Base-by-base conservation (phyloP, 1,140 invertebrate species). In the Stegodyphus mimosarum region DNA sequence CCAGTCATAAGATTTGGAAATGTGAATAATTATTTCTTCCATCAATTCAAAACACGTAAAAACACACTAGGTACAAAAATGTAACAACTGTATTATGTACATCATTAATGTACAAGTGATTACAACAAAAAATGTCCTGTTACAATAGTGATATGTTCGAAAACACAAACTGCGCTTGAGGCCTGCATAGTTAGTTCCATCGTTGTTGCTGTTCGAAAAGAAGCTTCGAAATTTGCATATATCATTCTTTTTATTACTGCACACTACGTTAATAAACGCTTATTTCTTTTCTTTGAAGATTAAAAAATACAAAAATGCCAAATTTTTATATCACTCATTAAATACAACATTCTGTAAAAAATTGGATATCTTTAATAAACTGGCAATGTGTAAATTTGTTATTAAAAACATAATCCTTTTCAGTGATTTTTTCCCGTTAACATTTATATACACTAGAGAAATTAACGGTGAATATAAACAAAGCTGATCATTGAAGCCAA, bases 51-150 rank as follows among this genome's bases (percentile, higher is more conserved):
- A 75, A 74, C 63, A 84, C 64, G 73, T 84, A 84, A 70, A 84
- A 84, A 84, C 81, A 84, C 81, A 76, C 73, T 69, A 84, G 76
- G 81, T 84, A 84, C 81, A 84, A 84, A 83, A 84, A 75, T 84
- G 63, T 84, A 83, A 83, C 73, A 84, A 84, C 63, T 53, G 55
- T 50, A 60, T 55, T 84, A 84, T 84, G 73, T 84, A 84, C 81
- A 84, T 50, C 9, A 60, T 50, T 60, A 67, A 66, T 75, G 66
- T 84, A 84, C 81, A 84, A 76, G 73, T 84, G 73, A 84, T 69
- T 74, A 17, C 18, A 84, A 76, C 71, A 53, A 55, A 84, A 84
- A 55, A n/a, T 6, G 11, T 74, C 60, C 55, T 55, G 7, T 33
- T 60, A 67, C 64, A 84, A 84, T 48, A 75, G 73, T 84, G 81